Evolutionary conservation across 2,797 vertebrate genomes (phyloP).

Genomic region (Propithecus perrieri): DNA sequence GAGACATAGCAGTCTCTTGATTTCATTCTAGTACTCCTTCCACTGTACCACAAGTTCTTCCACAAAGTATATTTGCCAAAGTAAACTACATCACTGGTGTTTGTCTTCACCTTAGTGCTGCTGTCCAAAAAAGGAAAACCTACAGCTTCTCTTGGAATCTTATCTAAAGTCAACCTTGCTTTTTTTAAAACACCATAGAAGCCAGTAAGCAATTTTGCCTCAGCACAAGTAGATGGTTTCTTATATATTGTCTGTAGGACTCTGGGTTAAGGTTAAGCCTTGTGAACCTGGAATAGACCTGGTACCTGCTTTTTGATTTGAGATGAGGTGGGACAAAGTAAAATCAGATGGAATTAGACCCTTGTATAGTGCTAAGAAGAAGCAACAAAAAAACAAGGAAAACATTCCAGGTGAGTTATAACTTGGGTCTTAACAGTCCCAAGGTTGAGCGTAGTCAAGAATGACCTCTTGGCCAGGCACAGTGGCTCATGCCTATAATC

Average conservation of each 20-base stretch:
- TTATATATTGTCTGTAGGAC: not conserved
- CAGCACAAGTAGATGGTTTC: not conserved
- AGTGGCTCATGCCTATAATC: too few relatives aligned
- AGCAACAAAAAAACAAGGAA: not conserved
- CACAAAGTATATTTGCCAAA: not conserved
- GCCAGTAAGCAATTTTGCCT: conserved; percentile 36
- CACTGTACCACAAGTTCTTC: not conserved
- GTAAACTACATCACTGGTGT: not conserved
- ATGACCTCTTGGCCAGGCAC: not conserved
- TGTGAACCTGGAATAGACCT: not conserved
- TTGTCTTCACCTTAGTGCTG: not conserved
- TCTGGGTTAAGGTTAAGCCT: not conserved
- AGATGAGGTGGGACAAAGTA: not conserved
- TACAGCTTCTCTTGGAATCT: not conserved
- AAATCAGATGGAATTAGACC: not conserved
- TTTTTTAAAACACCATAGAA: conserved; percentile 9
- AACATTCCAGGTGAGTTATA: not conserved
- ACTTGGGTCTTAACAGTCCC: not conserved
- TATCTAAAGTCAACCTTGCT: not conserved
- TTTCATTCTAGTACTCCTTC: not conserved
- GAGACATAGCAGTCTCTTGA: not conserved
- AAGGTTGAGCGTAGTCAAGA: conserved; percentile 12
- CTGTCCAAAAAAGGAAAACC: not conserved
- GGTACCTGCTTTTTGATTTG: not conserved
- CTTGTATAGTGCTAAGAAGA: not conserved